Evolutionary conservation across 2,797 vertebrate species (phyloP).

Genomic region (Pyrrhura leucotis): DNA sequence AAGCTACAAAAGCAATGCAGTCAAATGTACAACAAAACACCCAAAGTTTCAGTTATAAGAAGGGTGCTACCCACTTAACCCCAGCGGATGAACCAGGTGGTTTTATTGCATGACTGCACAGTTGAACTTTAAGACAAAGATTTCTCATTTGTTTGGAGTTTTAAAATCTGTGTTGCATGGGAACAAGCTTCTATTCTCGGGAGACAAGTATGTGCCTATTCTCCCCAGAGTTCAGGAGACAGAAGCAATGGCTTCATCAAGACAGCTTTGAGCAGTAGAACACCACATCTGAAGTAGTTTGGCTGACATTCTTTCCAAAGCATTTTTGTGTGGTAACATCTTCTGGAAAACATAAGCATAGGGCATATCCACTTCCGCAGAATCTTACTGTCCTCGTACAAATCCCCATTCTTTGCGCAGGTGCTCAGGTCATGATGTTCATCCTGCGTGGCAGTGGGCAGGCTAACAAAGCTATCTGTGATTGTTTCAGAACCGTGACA

Average conservation of each 20-base stretch:
- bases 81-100: neutral
- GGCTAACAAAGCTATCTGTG: neutral
- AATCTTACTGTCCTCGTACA: neutral
- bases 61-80: neutral
- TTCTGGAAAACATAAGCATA: neutral
- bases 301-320: neutral
- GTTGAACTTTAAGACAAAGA: neutral
- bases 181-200: slow-evolving; percentile 13
- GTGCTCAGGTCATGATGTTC: neutral
- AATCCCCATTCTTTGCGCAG: neutral
- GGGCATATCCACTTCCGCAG: neutral
- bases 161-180: neutral
- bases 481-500: neutral
- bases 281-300: neutral
- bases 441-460: neutral
- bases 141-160: neutral
- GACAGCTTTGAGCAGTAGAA: neutral
- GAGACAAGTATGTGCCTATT: neutral
- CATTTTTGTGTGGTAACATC: neutral
- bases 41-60: neutral
- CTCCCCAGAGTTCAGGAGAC: neutral
- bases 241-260: neutral
- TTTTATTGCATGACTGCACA: neutral
- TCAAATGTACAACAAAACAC: neutral
- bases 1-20: neutral